A percentile compares a stretch with the other conserved stretches of the same genome.
Conservation (phyloP, 2,888 invertebrate species). For the Macrophya annulata region DNA sequence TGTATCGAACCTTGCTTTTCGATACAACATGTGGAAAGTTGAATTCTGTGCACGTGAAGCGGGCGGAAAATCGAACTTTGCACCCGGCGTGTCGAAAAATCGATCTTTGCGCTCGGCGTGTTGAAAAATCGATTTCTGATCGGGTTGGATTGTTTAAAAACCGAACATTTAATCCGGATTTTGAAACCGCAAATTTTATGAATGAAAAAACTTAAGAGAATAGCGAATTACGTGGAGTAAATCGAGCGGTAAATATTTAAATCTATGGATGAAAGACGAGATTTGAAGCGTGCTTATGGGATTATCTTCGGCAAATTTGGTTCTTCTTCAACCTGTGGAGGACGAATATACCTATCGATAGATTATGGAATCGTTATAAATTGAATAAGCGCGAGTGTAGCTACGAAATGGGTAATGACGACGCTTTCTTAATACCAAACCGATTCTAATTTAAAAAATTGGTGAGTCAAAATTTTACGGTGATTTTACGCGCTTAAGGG, state of each 20-base stretch:
- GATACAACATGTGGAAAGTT: too few relatives aligned
- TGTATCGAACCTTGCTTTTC: too few relatives aligned
- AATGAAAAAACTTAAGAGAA: neutral
- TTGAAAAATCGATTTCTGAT: too few relatives aligned
- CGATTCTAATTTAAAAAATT: neutral
- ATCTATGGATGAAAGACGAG: neutral
- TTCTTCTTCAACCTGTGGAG: neutral
- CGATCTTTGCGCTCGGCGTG: too few relatives aligned
- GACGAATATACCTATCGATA: neutral
- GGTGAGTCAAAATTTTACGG: conserved; percentile 2
- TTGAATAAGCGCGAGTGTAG: neutral
- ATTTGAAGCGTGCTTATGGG: neutral
- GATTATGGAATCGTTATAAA: neutral
- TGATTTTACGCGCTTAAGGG: conserved; percentile 15
- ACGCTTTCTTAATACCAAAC: neutral
- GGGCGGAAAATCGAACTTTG: too few relatives aligned
- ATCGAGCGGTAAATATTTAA: neutral
- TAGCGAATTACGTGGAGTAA: neutral
- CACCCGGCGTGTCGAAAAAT: too few relatives aligned
- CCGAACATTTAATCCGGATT: too few relatives aligned
- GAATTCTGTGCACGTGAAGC: too few relatives aligned
- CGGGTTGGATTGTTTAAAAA: too few relatives aligned
- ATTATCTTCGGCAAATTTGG: neutral
- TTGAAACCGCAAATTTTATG: neutral
- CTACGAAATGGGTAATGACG: neutral